These are phyloP conservation scores for Tetanocera ferruginea DNA, from an alignment of 2,888 invertebrate genomes.

Conservation along the genomic window DNA sequence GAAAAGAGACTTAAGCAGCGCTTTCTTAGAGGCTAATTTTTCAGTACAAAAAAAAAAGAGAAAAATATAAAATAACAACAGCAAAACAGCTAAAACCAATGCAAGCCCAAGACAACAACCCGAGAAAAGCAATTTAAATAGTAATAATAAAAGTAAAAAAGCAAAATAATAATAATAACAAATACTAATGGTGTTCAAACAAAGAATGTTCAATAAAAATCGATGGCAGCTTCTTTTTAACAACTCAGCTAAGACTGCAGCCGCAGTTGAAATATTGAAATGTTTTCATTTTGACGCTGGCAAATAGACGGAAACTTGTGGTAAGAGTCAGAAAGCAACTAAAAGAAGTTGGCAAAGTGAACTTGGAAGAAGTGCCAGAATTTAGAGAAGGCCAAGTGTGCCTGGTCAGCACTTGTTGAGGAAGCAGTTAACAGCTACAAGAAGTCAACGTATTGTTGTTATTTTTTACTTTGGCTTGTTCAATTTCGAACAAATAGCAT, in stretches of 20 bases:
- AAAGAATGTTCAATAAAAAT: conserved; percentile 35
- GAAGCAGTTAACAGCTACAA: conserved; percentile 25
- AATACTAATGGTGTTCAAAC: conserved; percentile 64
- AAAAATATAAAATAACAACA: no score
- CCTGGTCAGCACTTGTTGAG: background rate
- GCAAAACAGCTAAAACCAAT: conserved; percentile 9
- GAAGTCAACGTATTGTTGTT: background rate
- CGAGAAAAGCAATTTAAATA: conserved; percentile 63
- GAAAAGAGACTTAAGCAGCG: background rate
- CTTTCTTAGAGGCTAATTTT: conserved; percentile 62
- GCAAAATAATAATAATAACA: conserved; percentile 64
- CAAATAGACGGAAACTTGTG: conserved; percentile 9
- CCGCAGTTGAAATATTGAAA: background rate
- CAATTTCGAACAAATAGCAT: conserved; percentile 10
- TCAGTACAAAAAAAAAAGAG: conserved; percentile 43
- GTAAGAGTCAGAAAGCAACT: background rate
- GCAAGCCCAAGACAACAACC: background rate
- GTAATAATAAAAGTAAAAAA: conserved; percentile 66
- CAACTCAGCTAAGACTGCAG: background rate
- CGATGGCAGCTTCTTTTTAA: background rate
- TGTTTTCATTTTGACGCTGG: conserved; percentile 10
- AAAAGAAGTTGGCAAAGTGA: background rate
- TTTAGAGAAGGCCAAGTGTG: background rate
- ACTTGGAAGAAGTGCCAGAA: background rate
- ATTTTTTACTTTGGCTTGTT: background rate